Conservation (phyloP, 1,140 invertebrate species). For the Calycopis cecrops region DNA sequence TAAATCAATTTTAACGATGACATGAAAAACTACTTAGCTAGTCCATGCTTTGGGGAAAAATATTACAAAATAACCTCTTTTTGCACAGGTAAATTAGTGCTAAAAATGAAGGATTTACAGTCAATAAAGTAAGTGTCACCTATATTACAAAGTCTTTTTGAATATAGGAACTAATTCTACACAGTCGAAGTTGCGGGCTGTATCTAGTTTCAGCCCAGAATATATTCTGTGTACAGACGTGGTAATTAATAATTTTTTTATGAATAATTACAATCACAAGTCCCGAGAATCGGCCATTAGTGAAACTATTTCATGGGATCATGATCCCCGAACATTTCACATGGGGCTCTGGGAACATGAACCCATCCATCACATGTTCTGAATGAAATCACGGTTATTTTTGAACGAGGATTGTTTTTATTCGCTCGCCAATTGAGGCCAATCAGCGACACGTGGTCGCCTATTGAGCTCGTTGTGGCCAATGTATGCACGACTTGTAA, state of each 20-base stretch:
- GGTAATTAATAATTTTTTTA: neutral
- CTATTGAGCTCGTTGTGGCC: constrained; percentile 55
- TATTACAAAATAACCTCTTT: no score
- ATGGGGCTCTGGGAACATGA: constrained; percentile 57
- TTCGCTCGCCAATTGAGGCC: constrained; percentile 72
- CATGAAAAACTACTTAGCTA: no score
- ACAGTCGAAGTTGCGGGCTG: no score
- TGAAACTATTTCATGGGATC: constrained; percentile 41
- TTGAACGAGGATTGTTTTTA: constrained; percentile 73
- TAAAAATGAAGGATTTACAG: no score
- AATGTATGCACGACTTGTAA: constrained; percentile 22
- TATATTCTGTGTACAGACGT: neutral
- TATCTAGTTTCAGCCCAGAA: no score
- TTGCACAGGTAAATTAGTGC: no score
- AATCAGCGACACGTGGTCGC: constrained; percentile 71
- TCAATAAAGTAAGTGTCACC: no score
- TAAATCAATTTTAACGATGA: no score
- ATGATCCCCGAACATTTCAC: constrained; percentile 54
- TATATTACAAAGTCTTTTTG: no score
- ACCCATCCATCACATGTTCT: constrained; percentile 65
- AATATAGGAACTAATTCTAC: no score
- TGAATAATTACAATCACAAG: neutral
- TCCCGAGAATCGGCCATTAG: neutral
- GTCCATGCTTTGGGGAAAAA: no score
- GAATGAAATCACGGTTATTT: constrained; percentile 73